Conservation (phyloP, 2,888 invertebrate genomes). For the Cerceris ruficornis region DNA sequence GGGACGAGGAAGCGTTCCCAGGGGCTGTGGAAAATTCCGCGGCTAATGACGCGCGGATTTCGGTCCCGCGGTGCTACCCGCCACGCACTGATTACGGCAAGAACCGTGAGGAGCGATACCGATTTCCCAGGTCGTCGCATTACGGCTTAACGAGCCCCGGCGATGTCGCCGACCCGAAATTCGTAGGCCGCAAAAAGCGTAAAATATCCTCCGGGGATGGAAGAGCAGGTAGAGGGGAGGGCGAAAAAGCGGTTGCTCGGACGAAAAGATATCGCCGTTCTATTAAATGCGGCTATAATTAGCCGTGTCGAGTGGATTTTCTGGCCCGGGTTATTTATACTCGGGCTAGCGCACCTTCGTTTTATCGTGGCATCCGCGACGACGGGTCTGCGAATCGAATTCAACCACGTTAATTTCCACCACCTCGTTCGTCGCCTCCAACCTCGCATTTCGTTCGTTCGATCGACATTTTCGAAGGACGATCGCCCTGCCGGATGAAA, state of each 20-base stretch:
- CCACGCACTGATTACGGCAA: slow-evolving; percentile 65
- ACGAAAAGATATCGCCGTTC: slow-evolving; percentile 27
- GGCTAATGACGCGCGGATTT: slow-evolving; percentile 56
- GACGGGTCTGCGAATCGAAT: too few species aligned
- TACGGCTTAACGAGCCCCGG: slow-evolving; percentile 48
- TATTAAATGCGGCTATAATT: slow-evolving; percentile 36
- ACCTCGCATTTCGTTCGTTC: too few species aligned
- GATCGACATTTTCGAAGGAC: too few species aligned
- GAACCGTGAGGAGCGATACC: slow-evolving; percentile 54
- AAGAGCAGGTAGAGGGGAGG: background rate
- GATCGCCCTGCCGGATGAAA: too few species aligned
- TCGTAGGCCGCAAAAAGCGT: slow-evolving; percentile 13
- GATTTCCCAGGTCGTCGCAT: slow-evolving; percentile 63
- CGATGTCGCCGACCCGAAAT: slow-evolving; percentile 38
- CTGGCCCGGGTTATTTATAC: slow-evolving; percentile 40
- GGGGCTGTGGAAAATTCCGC: slow-evolving; percentile 45
- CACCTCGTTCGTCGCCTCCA: too few species aligned
- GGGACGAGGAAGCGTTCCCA: slow-evolving; percentile 24
- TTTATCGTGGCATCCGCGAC: too few species aligned
- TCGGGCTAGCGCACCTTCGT: background rate
- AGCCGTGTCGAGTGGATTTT: slow-evolving; percentile 37
- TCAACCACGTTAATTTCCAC: too few species aligned
- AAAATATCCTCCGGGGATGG: slow-evolving; percentile 21
- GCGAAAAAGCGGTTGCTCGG: slow-evolving; percentile 1
- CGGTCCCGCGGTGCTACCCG: slow-evolving; percentile 59